These are phyloP conservation scores for Potamilus streckersoni DNA, from an alignment of 1,140 invertebrate genomes.

Conservation along the genomic window DNA sequence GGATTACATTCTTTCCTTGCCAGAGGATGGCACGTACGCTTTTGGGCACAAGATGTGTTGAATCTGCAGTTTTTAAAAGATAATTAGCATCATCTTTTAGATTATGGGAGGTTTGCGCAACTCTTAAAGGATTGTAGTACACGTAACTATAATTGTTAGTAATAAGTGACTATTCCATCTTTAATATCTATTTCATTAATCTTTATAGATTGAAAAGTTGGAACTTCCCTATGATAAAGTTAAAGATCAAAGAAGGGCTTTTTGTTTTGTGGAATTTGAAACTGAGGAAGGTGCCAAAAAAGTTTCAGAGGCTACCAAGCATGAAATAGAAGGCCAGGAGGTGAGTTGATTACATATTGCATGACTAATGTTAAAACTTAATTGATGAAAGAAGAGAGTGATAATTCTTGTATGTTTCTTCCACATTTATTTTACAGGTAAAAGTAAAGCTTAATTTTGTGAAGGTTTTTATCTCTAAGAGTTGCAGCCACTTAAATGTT, in stretches of 20 bases:
- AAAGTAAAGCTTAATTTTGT: not conserved
- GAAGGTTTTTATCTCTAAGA: too few species aligned
- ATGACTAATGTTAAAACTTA: not conserved
- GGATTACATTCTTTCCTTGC: too few species aligned
- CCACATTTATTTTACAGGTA: conserved; percentile 22
- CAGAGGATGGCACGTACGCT: too few species aligned
- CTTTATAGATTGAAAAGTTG: conserved; percentile 85
- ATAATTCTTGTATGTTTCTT: conserved; percentile 6
- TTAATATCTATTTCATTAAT: not conserved
- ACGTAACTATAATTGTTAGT: too few species aligned
- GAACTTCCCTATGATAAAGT: conserved; percentile 97
- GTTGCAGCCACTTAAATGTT: too few species aligned
- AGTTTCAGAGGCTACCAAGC: conserved; percentile 79
- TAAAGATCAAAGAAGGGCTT: conserved; percentile 95
- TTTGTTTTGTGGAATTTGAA: conserved; percentile 95
- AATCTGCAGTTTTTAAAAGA: too few species aligned
- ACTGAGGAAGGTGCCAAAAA: conserved; percentile 89
- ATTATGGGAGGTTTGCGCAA: too few species aligned
- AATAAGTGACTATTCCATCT: not conserved
- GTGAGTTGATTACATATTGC: conserved; percentile 30
- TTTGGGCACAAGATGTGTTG: too few species aligned
- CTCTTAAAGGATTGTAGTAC: too few species aligned
- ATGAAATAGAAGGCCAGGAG: conserved; percentile 88
- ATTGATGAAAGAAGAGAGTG: not conserved
- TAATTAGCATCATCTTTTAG: too few species aligned